Evolutionary conservation across 2,888 invertebrate genomes (phyloP), one percentile per base, ranked within the genome.

Genomic region (Metallyticus violacea): DNA sequence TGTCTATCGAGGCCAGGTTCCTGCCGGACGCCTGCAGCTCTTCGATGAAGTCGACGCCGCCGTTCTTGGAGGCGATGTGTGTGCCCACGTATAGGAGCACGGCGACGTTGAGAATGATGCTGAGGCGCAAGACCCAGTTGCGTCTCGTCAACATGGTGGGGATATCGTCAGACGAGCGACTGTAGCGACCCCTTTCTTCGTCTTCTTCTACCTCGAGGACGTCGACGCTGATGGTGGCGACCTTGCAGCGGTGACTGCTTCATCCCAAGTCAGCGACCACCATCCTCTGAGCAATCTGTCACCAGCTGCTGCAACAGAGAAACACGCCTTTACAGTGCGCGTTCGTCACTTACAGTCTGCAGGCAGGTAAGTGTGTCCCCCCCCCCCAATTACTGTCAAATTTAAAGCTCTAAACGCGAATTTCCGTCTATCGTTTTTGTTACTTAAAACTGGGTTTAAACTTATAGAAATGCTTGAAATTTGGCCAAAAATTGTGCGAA

Each of bases 91-190:
- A 96, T 88, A 96, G 91, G 87, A 96, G 92, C 89, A 94, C 95
- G 89, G 94, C 95, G 88, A 96, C 93, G 91, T 96, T 96, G 89
- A 96, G 94, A 88, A 96, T 93, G 90, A 96, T 95, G 92, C 96
- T 96, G 91, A 95, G 94, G 90, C 95, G 94, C 91, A 96, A 94
- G 92, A 95, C 93, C 93, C 95, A 94, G 92, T 96, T 96, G 89
- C 96, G 94, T 88, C 94, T 92, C 87, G 93, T 92, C 89, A 94
- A 90, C 88, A 89, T 89, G 85, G 80, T 85, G 27, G n/a, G n/a
- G n/a, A n/a, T 26, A 27, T 15, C 76, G n/a, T 15, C 77, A 15
- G 84, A 27, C 79, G 79, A 26, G 40, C 84, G 79, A 25, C 29
- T 26, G 77, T 77, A 28, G 77, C 7, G 25, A 77, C 22, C 77